Percentiles rank a stretch among this genome's conserved stretches.
phyloP scores from a whole-genome alignment of 2,888 invertebrate genomes.

The Sarcophaga subvicina region DNA sequence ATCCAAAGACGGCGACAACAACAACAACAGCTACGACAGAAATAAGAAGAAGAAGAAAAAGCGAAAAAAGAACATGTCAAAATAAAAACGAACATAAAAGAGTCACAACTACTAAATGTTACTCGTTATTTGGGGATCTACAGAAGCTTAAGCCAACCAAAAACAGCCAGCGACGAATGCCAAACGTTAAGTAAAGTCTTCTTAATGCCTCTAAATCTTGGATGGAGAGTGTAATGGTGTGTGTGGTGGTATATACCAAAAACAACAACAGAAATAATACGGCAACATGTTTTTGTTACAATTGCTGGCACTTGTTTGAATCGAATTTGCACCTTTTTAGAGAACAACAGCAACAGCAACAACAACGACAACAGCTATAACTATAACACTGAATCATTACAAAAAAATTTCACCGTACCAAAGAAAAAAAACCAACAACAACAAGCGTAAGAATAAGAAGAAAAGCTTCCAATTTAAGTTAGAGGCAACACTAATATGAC shows the following conservation, averaged over 20 bases:
- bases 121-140: conserved; percentile 63
- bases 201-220: not conserved
- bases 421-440: conserved; percentile 26
- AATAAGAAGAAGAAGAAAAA: not conserved
- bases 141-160: conserved; percentile 52
- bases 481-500: conserved; percentile 54
- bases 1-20: conserved; percentile 24
- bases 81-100: conserved; percentile 59
- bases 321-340: conserved; percentile 68
- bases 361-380: conserved; percentile 28
- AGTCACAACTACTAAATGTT: conserved; percentile 61
- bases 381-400: conserved; percentile 25
- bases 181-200: conserved; percentile 32
- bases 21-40: conserved; percentile 22
- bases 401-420: conserved; percentile 52
- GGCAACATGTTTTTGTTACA: conserved; percentile 62
- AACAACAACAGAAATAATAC: not conserved
- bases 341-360: conserved; percentile 29
- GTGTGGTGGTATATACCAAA: not conserved
- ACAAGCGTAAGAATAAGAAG: not conserved
- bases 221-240: conserved; percentile 7
- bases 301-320: conserved; percentile 67
- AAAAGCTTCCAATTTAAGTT: conserved; percentile 47
- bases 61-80: conserved; percentile 51
- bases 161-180: conserved; percentile 19